phyloP scores from a whole-genome alignment of 2,888 invertebrate genomes.

The Hyles lineata region DNA sequence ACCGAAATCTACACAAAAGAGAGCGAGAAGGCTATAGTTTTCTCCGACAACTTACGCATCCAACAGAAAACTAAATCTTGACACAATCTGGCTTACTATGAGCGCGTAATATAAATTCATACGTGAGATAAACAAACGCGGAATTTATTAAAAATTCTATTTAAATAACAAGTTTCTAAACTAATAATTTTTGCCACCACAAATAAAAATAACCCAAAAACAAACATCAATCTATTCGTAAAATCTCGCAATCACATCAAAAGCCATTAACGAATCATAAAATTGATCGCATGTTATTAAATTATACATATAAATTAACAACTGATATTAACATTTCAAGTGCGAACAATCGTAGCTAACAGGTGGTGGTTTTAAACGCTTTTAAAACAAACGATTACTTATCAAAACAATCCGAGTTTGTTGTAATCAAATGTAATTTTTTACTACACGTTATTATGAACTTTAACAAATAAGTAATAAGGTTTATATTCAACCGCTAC shows the following conservation, averaged over 20 bases:
- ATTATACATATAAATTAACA: slow-evolving; percentile 31
- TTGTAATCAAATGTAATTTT: slow-evolving; percentile 62
- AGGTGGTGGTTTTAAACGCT: slow-evolving; percentile 68
- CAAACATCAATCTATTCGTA: not conserved
- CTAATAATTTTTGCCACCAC: not conserved
- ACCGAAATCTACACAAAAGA: not conserved
- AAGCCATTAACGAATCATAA: slow-evolving; percentile 18
- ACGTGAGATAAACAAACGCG: no score
- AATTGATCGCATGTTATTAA: slow-evolving; percentile 26
- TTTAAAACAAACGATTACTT: slow-evolving; percentile 66
- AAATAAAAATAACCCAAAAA: not conserved
- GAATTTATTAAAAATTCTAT: no score
- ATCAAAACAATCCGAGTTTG: slow-evolving; percentile 71
- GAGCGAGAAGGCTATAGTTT: slow-evolving; percentile 4
- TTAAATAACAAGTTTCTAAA: no score
- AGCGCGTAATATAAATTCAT: no score
- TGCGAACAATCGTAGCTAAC: slow-evolving; percentile 59
- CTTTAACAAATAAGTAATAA: slow-evolving; percentile 40
- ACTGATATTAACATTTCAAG: slow-evolving; percentile 40
- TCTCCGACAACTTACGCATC: not conserved
- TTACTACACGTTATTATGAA: slow-evolving; percentile 43
- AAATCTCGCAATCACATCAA: slow-evolving; percentile 3
- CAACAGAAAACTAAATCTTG: not conserved
- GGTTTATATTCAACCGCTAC: slow-evolving; percentile 46
- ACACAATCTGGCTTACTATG: no score